Conservation (phyloP, 2,888 invertebrate species). For the Dicyrtomina minuta region DNA sequence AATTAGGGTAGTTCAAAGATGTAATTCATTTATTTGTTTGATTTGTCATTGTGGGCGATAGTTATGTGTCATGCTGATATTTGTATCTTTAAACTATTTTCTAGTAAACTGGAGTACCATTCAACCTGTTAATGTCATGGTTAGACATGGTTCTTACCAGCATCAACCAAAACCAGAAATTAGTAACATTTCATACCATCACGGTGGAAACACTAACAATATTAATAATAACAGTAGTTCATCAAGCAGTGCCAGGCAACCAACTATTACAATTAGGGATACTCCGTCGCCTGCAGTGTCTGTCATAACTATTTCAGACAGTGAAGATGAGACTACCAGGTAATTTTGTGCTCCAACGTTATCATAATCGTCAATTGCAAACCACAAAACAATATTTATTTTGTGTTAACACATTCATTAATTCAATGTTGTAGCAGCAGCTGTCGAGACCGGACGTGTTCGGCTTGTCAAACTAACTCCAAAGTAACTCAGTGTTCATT, state of each 20-base stretch:
- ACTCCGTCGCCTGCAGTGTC: constrained; percentile 93
- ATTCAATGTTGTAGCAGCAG: constrained; percentile 43
- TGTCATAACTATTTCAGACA: constrained; percentile 93
- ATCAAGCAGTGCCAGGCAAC: constrained; percentile 16
- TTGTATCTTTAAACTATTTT: background rate
- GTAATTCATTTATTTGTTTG: constrained; percentile 2
- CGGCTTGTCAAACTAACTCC: constrained; percentile 54
- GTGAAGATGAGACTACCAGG: constrained; percentile 77
- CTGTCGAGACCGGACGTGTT: constrained; percentile 55
- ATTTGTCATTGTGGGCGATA: background rate
- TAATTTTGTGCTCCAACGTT: constrained; percentile 41
- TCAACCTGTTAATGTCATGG: constrained; percentile 46
- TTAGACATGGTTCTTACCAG: constrained; percentile 40
- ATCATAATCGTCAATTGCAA: background rate
- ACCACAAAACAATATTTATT: too few species aligned
- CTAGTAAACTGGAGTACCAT: constrained; percentile 51
- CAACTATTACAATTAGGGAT: constrained; percentile 63
- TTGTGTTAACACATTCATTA: too few species aligned
- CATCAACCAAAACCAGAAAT: constrained; percentile 47
- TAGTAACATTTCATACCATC: constrained; percentile 33
- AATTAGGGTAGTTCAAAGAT: constrained; percentile 31
- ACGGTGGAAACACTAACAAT: constrained; percentile 17
- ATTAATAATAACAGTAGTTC: constrained; percentile 34
- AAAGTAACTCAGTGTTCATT: constrained; percentile 53
- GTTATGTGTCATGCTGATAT: background rate